Conservation (phyloP, 2,113 vertebrate genomes). For the Corythoichthys intestinalis region DNA sequence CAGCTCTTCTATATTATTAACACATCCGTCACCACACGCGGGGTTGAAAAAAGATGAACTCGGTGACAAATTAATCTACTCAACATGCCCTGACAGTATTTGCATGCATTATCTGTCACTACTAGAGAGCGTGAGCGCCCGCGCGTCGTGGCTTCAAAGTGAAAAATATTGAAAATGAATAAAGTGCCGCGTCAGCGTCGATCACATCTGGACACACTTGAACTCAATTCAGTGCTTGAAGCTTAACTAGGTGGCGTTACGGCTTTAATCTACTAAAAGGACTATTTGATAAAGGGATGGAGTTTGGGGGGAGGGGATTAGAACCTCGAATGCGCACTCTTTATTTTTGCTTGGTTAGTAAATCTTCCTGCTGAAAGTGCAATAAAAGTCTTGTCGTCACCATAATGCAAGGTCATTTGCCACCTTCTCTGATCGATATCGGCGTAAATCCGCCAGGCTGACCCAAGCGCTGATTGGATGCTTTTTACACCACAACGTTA, state of each 20-base stretch:
- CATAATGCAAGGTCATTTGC: constrained; percentile 5
- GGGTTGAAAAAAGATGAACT: neutral
- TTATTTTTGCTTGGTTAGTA: constrained; percentile 4
- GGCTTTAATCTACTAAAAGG: constrained; percentile 4
- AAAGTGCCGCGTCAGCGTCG: constrained; percentile 23
- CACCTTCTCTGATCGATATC: constrained; percentile 2
- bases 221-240: constrained; percentile 10
- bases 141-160: neutral
- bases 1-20: neutral
- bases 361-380: constrained; percentile 6
- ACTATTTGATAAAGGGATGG: neutral
- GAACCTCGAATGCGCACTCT: neutral
- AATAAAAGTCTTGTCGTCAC: neutral
- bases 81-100: constrained; percentile 24
- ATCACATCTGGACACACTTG: constrained; percentile 21
- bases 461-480: neutral
- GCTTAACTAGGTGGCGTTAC: constrained; percentile 3
- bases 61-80: constrained; percentile 34
- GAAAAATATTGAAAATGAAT: constrained; percentile 27
- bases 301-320: neutral
- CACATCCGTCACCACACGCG: constrained; percentile 12
- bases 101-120: constrained; percentile 31
- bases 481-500: neutral
- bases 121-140: neutral
- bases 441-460: neutral